These are phyloP conservation scores for Boloria euphrosyne DNA, from an alignment of 2,888 invertebrate genomes.

Conservation along the genomic window DNA sequence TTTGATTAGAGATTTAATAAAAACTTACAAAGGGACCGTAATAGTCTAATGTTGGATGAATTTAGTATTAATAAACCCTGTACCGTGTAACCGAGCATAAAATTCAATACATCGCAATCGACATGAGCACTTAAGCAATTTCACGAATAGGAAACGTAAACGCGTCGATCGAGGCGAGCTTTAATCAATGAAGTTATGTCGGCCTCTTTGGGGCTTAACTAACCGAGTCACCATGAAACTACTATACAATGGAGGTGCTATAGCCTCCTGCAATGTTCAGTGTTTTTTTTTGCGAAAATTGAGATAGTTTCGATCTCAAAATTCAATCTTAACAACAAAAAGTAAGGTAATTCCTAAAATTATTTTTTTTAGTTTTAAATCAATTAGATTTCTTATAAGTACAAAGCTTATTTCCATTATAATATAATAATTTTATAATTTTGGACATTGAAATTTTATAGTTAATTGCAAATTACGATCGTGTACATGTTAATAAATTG, in stretches of 20 bases:
- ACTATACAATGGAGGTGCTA: conserved; percentile 51
- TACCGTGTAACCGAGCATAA: conserved; percentile 36
- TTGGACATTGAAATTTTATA: conserved; percentile 3
- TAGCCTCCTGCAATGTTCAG: neutral
- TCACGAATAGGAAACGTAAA: conserved; percentile 50
- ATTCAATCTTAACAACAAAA: too few species aligned
- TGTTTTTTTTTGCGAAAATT: neutral
- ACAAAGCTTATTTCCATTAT: neutral
- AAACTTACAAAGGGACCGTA: conserved; percentile 19
- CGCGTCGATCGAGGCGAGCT: conserved; percentile 70
- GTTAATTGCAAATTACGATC: conserved; percentile 21
- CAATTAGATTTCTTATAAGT: too few species aligned
- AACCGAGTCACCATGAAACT: conserved; percentile 62
- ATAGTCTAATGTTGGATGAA: conserved; percentile 26
- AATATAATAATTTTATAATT: too few species aligned
- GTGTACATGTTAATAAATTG: conserved; percentile 13
- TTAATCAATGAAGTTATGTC: conserved; percentile 81
- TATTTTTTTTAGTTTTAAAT: too few species aligned
- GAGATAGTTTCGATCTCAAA: neutral
- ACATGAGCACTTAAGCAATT: conserved; percentile 43
- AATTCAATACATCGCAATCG: conserved; percentile 39
- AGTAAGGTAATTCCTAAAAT: too few species aligned
- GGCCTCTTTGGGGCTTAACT: conserved; percentile 79
- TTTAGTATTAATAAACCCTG: conserved; percentile 36
- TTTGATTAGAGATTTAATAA: conserved; percentile 2